Base-by-base conservation (phyloP, 2,113 vertebrate genomes). In the Damaliscus lunatus region DNA sequence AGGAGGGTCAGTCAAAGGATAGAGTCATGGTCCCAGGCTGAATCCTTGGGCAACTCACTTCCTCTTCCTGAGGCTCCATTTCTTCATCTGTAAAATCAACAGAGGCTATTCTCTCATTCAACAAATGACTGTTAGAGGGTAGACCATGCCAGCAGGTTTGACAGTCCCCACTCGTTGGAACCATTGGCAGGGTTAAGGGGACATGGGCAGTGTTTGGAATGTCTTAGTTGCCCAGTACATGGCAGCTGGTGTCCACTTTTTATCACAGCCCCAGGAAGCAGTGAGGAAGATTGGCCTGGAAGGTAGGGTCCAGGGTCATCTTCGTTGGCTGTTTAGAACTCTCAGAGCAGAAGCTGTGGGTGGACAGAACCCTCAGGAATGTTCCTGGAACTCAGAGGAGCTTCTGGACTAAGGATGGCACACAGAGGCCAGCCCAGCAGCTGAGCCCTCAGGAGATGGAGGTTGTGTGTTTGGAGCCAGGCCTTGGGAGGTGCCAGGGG, bases 371-470 rank as follows among this genome's bases (percentile, higher is more conserved):
- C 62, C 48, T 88, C 71, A 55, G 94, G 84, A 97, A 96, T 60
- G 94, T 96, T 77, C 90, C 84, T 95, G 96, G 97, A 95, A 88
- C 84, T 94, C 40, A 84, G 87, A 94, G 52, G 25, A 40, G 40
- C 87, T 88, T 40, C 29, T 64, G 64, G 88, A 77, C 88, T 46
- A 71, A n/a, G 21, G 93, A 4, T 15, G 53, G 31, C 43, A 8
- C 2, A 59, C 43, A 95, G 57, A n/a, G 53, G 43, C 91, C 82
- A 46, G 46, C 21, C 27, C 21, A 5, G 90, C 3, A 48, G 55
- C 78, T 57, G 53, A 46, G 46, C 78, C 50, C 46, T 1, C 0
- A 43, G n/a, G 83, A 88, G 40, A 15, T 6, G 33, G 80, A 94
- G 36, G 46, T 8, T 1, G 23, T 52, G 33, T 62, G 50, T 78